phyloP scores from a whole-genome alignment of 2,888 invertebrate genomes.

The Heliconius erato region DNA sequence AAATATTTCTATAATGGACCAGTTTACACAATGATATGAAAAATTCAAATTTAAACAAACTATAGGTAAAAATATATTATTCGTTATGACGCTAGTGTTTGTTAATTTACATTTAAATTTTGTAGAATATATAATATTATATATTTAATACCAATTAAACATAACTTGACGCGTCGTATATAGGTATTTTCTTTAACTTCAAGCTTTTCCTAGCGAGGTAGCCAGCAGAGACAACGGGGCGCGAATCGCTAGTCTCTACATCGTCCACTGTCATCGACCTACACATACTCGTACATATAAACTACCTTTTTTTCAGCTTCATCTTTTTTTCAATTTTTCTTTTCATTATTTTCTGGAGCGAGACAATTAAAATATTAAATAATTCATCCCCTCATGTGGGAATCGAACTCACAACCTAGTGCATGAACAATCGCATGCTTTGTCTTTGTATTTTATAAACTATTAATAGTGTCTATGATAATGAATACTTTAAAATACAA shows the following conservation, averaged over 20 bases:
- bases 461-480: background rate
- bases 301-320: too few species aligned
- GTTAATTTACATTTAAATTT: background rate
- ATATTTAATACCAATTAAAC: background rate
- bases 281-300: too few species aligned
- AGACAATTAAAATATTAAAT: too few species aligned
- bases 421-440: too few species aligned
- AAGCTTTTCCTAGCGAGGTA: too few species aligned
- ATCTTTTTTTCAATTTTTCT: background rate
- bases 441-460: background rate
- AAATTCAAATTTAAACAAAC: too few species aligned
- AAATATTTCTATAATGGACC: constrained; percentile 8
- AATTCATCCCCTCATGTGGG: too few species aligned
- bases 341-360: background rate
- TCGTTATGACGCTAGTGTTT: background rate
- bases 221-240: too few species aligned
- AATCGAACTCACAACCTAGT: background rate
- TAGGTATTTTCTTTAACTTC: too few species aligned
- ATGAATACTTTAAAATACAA: background rate
- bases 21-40: too few species aligned
- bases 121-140: background rate
- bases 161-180: background rate
- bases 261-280: too few species aligned
- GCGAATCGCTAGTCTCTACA: too few species aligned
- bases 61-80: background rate